Conservation (phyloP, 2,113 vertebrate species). For the Porphyrio hochstetteri region DNA sequence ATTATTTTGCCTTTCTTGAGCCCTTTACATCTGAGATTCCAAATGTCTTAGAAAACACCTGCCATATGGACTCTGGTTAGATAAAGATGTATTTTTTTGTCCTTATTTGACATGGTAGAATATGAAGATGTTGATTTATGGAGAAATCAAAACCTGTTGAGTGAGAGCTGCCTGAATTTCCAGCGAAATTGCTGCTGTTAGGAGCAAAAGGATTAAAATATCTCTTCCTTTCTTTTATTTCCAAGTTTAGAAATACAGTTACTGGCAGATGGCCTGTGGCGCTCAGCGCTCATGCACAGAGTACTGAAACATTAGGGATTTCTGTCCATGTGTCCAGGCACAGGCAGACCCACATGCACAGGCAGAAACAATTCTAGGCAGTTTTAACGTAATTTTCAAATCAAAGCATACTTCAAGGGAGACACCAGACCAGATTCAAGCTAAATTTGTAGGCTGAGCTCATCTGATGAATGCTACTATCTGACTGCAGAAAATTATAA, state of each 20-base stretch:
- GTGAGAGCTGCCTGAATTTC: not conserved
- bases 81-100: not conserved
- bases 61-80: not conserved
- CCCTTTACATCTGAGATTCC: not conserved
- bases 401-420: conserved; percentile 50
- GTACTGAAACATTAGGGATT: not conserved
- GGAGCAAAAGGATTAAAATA: conserved; percentile 35
- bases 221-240: not conserved
- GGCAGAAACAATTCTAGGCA: not conserved
- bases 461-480: conserved; percentile 20
- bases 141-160: not conserved
- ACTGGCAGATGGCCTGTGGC: conserved; percentile 24
- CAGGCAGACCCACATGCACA: not conserved
- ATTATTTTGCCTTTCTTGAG: not conserved
- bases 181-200: conserved; percentile 9
- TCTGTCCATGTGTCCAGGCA: conserved; percentile 13
- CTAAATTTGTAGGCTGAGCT: conserved; percentile 49
- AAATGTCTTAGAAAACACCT: not conserved
- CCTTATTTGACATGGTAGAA: not conserved
- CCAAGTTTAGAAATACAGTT: conserved; percentile 2
- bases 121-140: not conserved
- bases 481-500: conserved; percentile 14
- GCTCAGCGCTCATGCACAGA: not conserved
- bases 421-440: conserved; percentile 28
- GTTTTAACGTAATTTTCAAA: not conserved